Evolutionary conservation across 2,113 vertebrate genomes (phyloP), one percentile per base, ranked within the genome.

Genomic region (Melanerpes formicivorus): DNA sequence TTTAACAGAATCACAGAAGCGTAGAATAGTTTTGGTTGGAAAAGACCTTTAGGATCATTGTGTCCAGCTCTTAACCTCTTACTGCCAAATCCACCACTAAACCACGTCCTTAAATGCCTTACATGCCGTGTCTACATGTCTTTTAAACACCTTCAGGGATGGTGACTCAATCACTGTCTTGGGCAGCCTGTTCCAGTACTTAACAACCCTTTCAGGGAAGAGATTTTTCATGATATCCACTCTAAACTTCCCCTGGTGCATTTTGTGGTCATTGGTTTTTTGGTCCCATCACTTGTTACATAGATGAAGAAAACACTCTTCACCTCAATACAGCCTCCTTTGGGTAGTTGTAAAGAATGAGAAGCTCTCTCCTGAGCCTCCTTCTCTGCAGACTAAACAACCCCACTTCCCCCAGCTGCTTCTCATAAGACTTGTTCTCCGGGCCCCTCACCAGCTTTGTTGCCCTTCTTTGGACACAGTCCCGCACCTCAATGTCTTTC

Each of bases 391-490:
- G 54, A 3, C n/a, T 48, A 1, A 48, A 37, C 19, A 48, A 9
- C 25, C 25, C 25, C 26, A 48, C 26, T 3, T 80, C 25, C n/a
- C 19, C 37, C 54, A 62, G 30, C 22, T 5, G 3, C 16, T 74
- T 5, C 58, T 14, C 67, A 23, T 2, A 3, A n/a, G 25, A 6
- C 1, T 18, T 70, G 10, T 79, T 32, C 6, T 30, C 22, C 14
- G 66, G 14, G 23, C 6, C 3, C 6, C 14, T 16, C 26, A 10
- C 14, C 19, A 71, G 16, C 19, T 50, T 23, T 0, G 0, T 0
- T 55, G 3, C 8, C 17, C 58, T 62, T 66, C 29, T 52, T 25
- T 52, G 50, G 32, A 37, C 29, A 5, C 0, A 0, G 44, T 37
- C 21, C 56, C 50, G 14, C 16, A 1, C 8, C 37, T 86, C 52